These are phyloP conservation scores for Lamprologus sp. DNA, from an alignment of 2,113 vertebrate genomes.

Conservation along the genomic window DNA sequence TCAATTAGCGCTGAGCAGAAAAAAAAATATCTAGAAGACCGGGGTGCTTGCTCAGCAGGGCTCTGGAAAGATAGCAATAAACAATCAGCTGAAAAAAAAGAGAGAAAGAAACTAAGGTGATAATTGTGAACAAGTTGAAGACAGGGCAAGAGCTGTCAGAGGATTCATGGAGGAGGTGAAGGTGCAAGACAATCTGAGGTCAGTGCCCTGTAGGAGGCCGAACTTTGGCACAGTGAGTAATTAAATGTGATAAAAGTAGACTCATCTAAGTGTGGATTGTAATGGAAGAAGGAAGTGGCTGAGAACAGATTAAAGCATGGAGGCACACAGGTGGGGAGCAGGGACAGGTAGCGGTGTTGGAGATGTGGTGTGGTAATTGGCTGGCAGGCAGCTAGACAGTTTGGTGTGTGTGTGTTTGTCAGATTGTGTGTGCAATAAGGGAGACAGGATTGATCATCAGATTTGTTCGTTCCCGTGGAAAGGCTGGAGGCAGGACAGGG, in stretches of 20 bases:
- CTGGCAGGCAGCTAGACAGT: conserved; percentile 41
- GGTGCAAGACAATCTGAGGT: conserved; percentile 26
- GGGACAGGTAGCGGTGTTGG: conserved; percentile 11
- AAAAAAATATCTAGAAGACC: neutral
- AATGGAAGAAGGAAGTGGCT: conserved; percentile 6
- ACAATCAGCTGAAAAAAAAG: neutral
- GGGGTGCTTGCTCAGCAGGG: conserved; percentile 9
- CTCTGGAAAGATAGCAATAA: conserved; percentile 6
- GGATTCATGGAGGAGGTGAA: conserved; percentile 15
- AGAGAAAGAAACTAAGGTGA: neutral
- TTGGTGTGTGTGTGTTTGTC: neutral
- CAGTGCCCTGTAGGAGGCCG: neutral
- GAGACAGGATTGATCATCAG: conserved; percentile 54
- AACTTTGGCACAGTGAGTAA: conserved; percentile 41
- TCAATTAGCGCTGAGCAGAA: conserved; percentile 47
- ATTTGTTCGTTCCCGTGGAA: conserved; percentile 67
- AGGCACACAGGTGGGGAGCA: neutral
- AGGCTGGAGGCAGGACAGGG: conserved; percentile 26
- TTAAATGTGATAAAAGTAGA: conserved; percentile 54
- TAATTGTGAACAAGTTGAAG: conserved; percentile 21
- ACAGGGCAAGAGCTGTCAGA: conserved; percentile 3
- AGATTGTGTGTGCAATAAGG: neutral
- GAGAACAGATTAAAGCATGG: neutral
- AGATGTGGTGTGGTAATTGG: conserved; percentile 57
- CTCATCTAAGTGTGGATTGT: neutral